Evolutionary conservation across 64 coral and sea anemone genomes (phyloP).

Genomic region (Catalaphyllia jardinei): DNA sequence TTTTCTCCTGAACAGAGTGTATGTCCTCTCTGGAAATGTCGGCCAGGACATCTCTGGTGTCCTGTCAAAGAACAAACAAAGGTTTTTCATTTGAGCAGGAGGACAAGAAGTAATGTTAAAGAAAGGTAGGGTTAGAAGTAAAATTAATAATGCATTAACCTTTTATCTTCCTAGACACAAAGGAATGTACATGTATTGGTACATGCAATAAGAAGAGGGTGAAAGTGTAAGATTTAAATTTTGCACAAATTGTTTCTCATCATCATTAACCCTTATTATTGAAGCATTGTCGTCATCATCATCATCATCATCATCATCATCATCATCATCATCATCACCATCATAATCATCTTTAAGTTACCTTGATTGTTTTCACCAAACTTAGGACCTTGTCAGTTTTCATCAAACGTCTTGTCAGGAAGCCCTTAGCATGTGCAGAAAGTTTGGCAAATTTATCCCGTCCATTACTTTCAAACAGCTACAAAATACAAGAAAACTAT

Average conservation of each 20-base stretch:
- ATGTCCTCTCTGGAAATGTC: constrained; percentile 74
- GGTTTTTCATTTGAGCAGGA: not conserved
- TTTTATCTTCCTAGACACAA: too few species aligned
- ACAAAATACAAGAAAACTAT: not conserved
- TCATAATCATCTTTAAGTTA: not conserved
- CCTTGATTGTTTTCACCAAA: constrained; percentile 69
- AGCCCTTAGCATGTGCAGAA: constrained; percentile 66
- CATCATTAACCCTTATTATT: too few species aligned
- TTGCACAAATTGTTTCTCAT: too few species aligned
- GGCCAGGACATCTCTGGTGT: constrained; percentile 69
- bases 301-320: not conserved
- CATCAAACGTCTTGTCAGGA: constrained; percentile 66
- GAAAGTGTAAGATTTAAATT: too few species aligned
- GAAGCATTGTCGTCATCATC: too few species aligned
- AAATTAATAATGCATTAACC: too few species aligned
- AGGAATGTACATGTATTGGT: not conserved
- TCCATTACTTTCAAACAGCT: not conserved
- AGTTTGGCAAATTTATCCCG: constrained; percentile 61
- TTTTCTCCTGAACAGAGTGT: constrained; percentile 72
- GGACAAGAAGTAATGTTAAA: too few species aligned
- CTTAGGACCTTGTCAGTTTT: constrained; percentile 71
- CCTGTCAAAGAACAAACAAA: constrained; percentile 21
- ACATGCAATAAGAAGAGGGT: not conserved
- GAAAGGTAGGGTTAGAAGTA: too few species aligned
- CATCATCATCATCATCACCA: not conserved